Evolutionary conservation across 2,888 invertebrate genomes (phyloP).

Genomic region (Notodonta dromedarius): DNA sequence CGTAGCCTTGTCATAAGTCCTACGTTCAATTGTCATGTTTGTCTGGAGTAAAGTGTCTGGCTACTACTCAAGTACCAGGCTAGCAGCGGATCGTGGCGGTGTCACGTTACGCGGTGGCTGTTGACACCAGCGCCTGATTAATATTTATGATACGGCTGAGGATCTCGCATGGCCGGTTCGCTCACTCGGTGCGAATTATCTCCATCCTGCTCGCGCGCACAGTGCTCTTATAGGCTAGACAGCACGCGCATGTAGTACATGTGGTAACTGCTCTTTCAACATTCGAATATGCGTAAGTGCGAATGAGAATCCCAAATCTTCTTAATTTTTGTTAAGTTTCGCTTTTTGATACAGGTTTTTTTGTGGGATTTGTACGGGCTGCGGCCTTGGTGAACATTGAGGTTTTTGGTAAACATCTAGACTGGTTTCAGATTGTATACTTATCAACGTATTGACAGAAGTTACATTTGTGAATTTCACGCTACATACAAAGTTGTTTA

Average conservation of each 20-base stretch:
- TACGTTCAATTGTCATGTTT: conserved; percentile 45
- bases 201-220: conserved; percentile 67
- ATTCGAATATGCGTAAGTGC: conserved; percentile 77
- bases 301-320: conserved; percentile 80
- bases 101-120: conserved; percentile 84
- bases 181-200: conserved; percentile 75
- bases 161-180: conserved; percentile 84
- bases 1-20: conserved; percentile 34
- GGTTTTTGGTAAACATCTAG: conserved; percentile 41
- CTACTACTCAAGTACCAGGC: conserved; percentile 71
- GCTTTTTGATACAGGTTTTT: conserved; percentile 58
- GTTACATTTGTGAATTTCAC: conserved; percentile 10
- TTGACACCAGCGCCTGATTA: conserved; percentile 85
- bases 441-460: conserved; percentile 14
- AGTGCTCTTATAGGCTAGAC: conserved; percentile 44
- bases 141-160: conserved; percentile 84
- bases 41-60: conserved; percentile 61
- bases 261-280: conserved; percentile 69
- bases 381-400: conserved; percentile 43
- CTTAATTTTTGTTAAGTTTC: conserved; percentile 66
- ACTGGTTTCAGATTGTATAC: conserved; percentile 22
- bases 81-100: conserved; percentile 77
- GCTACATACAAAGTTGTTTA: conserved; percentile 8
- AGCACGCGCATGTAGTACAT: conserved; percentile 62
- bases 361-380: conserved; percentile 44